phyloP scores from a whole-genome alignment of 92 coral and sea anemone genomes.

The Phenganax marumi region DNA sequence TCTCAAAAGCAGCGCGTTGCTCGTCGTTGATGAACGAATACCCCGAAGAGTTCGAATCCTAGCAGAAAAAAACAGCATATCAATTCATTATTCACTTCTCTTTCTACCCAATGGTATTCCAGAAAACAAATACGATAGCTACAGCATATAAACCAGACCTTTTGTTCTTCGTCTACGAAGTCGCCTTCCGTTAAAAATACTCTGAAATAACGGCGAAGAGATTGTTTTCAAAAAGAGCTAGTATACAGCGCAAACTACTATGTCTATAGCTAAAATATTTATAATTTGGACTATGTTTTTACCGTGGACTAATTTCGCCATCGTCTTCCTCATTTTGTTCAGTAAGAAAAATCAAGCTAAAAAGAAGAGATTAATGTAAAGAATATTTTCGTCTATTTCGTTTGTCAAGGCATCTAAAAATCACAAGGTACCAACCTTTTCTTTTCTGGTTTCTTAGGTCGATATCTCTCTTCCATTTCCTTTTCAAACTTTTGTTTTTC shows the following conservation, averaged over 20 bases:
- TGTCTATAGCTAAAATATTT: not conserved
- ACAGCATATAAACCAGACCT: slow-evolving; percentile 53
- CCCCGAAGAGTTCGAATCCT: not conserved
- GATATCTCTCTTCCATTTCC: slow-evolving; percentile 62
- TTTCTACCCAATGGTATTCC: not conserved
- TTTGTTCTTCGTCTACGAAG: slow-evolving; percentile 44
- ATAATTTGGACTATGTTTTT: not conserved
- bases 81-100: not conserved
- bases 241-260: not conserved
- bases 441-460: slow-evolving; percentile 88
- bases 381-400: not conserved
- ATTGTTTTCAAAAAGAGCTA: not conserved
- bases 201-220: slow-evolving; percentile 43
- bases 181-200: slow-evolving; percentile 73
- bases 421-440: slow-evolving; percentile 64
- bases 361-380: not conserved
- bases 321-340: slow-evolving; percentile 9
- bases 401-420: not conserved
- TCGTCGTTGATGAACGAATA: slow-evolving; percentile 71
- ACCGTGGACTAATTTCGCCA: too few relatives aligned
- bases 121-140: not conserved
- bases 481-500: slow-evolving; percentile 56
- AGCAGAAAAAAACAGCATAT: not conserved
- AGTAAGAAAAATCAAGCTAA: slow-evolving; percentile 34
- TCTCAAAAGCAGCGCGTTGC: slow-evolving; percentile 70